Evolutionary conservation across 2,797 vertebrate species (phyloP), one percentile per base, ranked within the genome.

Genomic region (Hephaestus fuliginosus): DNA sequence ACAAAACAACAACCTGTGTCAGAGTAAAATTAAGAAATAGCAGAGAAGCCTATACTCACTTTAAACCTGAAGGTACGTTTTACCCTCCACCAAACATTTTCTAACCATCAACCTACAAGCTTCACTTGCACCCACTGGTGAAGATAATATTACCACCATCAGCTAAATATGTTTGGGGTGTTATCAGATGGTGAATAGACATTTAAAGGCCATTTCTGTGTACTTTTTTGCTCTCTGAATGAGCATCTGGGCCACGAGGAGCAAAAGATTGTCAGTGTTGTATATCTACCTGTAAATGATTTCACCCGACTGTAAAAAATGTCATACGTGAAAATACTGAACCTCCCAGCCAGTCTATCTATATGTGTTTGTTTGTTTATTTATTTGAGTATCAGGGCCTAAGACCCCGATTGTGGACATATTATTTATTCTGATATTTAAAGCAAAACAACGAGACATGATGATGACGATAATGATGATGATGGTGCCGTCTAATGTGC

Each of bases 381-480:
- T 88, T 65, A 90, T 92, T 89, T 89, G 60, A 88, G 64, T 84
- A 88, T 86, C 61, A 71, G 79, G 82, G 77, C 58, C 36, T n/a
- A 15, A 81, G 63, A 73, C 70, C 85, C 70, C 70, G 61, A 81
- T 71, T 82, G 82, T 92, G 86, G 90, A 80, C 84, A 81, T 88
- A 86, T 82, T 79, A 91, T 92, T 94, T 93, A 93, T 91, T 81
- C 88, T 78, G 83, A 83, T 85, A 72, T 88, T 78, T 70, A 86
- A 86, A 76, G 43, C 72, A 87, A 85, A 81, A 78, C 61, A 82
- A 71, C 52, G 41, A 76, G 41, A 86, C 39, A 64, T 39, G 64
- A 63, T 63, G 56, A 57, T 79, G 75, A 22, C 65, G 78, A 13
- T 36, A 15, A 53, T 60, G 70, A 60, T 71, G 58, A 80, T 70